phyloP scores from a whole-genome alignment of 2,888 invertebrate genomes.

The Pachycephus smyrnensis region DNA sequence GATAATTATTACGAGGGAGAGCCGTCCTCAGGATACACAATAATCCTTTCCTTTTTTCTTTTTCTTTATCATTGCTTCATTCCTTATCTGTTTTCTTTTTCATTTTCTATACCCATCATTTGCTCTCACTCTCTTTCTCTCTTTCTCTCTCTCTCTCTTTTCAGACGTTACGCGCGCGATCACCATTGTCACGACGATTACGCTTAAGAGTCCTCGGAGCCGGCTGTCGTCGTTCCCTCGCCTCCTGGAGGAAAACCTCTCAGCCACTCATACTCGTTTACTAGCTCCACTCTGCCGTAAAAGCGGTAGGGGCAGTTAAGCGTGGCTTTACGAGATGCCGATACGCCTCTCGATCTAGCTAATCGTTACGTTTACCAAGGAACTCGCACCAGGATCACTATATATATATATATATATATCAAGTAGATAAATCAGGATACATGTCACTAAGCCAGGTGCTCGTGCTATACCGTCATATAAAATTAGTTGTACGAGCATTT shows the following conservation, averaged over 20 bases:
- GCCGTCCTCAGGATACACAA: background rate
- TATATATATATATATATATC: background rate
- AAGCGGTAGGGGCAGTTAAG: background rate
- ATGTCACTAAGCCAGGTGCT: too few relatives aligned
- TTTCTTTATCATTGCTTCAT: background rate
- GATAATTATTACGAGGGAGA: background rate
- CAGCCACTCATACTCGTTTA: background rate
- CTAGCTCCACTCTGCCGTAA: background rate
- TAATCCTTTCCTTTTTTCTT: background rate
- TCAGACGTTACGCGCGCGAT: background rate
- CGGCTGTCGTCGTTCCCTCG: background rate
- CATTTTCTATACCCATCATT: background rate
- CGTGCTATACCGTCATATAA: too few relatives aligned
- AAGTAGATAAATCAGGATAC: too few relatives aligned
- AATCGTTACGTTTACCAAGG: background rate
- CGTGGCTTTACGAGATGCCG: background rate
- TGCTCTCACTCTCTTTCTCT: too few relatives aligned
- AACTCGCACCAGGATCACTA: background rate
- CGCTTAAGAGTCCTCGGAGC: background rate
- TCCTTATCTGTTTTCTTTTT: background rate
- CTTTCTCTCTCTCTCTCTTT: background rate
- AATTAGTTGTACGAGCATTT: background rate
- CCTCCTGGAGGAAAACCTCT: background rate
- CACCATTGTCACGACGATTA: background rate
- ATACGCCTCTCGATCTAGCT: background rate